Base-by-base conservation (phyloP, 1,140 invertebrate species). In the Apis laboriosa region DNA sequence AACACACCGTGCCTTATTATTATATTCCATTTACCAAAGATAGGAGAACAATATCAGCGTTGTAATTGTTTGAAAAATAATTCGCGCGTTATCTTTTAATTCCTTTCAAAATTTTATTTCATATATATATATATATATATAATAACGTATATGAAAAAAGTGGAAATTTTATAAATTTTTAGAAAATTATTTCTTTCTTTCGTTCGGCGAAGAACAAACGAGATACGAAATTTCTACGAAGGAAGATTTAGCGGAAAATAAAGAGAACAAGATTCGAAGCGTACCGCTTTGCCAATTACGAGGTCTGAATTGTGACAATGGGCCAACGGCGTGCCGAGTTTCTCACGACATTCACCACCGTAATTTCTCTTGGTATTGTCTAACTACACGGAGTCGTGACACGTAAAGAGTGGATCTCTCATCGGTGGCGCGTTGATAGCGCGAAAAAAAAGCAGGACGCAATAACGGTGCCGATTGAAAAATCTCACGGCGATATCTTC, bases 361-460 rank as follows among this genome's bases (percentile, higher is more conserved):
- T 88, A 88, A 88, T 88, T 88, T 88, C 77, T 88, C 80, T 88
- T 60, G 68, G 80, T 76, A 88, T 88, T 88, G 82, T 88, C 74
- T 84, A 77, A 72, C 53, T 77, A 70, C 56, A 28, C 53, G 9
- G 28, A 86, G n/a, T 81, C 85, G 74, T 64, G 73, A 84, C 53
- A 53, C 77, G 77, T 84, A 68, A 63, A 70, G 73, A 84, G 74
- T 13, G 51, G 53, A 63, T 63, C 53, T 79, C 66, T 73, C 66
- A 74, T 77, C 49, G 53, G 21, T 13, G 49, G 63, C 28, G 21
- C 15, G 5, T 77, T 34, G 53, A 60, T 24, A 66, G 53, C 58
- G 61, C 55, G 60, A 83, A 51, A 74, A 83, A 63, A 77, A 85
- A 80, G 56, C 74, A 53, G 74, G 66, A 63, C 70, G 43, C 78